These are phyloP conservation scores for Zygogramma bicolorata DNA, from an alignment of 2,888 invertebrate species.

Conservation along the genomic window DNA sequence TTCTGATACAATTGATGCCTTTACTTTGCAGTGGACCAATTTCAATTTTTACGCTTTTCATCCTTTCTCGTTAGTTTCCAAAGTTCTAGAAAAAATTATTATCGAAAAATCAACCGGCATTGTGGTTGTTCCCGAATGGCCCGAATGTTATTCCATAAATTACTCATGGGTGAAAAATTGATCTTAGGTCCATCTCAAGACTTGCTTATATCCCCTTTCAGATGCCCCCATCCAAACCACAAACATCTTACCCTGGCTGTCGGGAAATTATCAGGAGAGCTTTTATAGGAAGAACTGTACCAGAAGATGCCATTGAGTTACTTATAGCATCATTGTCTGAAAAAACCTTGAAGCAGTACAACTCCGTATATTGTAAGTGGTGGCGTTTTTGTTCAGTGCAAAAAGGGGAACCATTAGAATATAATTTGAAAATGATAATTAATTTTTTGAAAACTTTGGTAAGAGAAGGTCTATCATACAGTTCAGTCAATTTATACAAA, in stretches of 20 bases:
- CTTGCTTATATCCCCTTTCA: not conserved
- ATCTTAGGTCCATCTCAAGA: not conserved
- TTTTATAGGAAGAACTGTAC: not conserved
- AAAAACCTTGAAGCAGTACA: not conserved
- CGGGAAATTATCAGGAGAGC: slow-evolving; percentile 17
- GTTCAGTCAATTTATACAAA: not conserved
- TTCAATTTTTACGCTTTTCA: slow-evolving; percentile 45
- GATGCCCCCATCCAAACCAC: not conserved
- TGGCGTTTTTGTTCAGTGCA: not conserved
- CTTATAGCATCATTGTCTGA: not conserved
- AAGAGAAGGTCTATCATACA: not conserved
- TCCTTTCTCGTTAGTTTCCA: slow-evolving; percentile 29
- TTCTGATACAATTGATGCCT: slow-evolving; percentile 43
- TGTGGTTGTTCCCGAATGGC: not conserved
- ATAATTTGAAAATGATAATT: not conserved
- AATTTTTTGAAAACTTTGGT: not conserved
- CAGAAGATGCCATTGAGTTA: not conserved
- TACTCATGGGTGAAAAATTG: not conserved
- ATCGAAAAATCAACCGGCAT: slow-evolving; percentile 26
- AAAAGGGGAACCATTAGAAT: not conserved
- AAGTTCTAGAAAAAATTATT: slow-evolving; percentile 28
- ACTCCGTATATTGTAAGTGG: not conserved
- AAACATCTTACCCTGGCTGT: slow-evolving; percentile 12
- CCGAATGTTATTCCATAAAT: not conserved
- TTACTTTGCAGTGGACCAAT: slow-evolving; percentile 40